Evolutionary conservation across 2,113 vertebrate species (phyloP).

Genomic region (Campylomormyrus numenius): DNA sequence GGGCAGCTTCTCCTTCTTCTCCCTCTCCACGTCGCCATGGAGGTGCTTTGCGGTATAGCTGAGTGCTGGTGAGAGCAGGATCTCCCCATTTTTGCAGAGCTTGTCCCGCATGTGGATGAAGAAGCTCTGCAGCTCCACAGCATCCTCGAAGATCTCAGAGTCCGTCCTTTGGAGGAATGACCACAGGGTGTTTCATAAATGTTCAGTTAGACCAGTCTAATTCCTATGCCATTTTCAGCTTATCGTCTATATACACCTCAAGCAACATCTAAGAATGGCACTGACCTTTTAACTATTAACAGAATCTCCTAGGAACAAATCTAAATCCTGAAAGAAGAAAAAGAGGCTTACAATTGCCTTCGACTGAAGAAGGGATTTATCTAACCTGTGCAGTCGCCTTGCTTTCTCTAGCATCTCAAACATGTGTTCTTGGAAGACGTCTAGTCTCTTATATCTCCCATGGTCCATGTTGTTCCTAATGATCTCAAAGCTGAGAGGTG

Average conservation of each 20-base stretch:
- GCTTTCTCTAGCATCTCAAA: slow-evolving; percentile 96
- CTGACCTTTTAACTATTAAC: neutral
- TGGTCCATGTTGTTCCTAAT: slow-evolving; percentile 87
- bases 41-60: slow-evolving; percentile 95
- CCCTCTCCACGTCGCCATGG: slow-evolving; percentile 92
- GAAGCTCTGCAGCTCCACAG: slow-evolving; percentile 95
- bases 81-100: slow-evolving; percentile 96
- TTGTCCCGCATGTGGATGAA: slow-evolving; percentile 96
- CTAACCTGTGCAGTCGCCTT: slow-evolving; percentile 84
- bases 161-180: slow-evolving; percentile 71
- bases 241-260: neutral
- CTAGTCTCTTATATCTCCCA: slow-evolving; percentile 82
- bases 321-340: neutral
- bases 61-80: slow-evolving; percentile 89
- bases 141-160: slow-evolving; percentile 96
- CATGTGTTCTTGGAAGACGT: slow-evolving; percentile 98
- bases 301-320: neutral
- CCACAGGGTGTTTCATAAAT: neutral
- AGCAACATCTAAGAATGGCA: neutral
- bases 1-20: slow-evolving; percentile 93
- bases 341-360: neutral
- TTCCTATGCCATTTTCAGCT: neutral
- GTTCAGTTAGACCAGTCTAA: neutral
- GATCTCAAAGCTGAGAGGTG: slow-evolving; percentile 85
- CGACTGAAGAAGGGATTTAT: neutral